phyloP scores from a whole-genome alignment of 2,113 vertebrate genomes.

The Entelurus aequoreus region DNA sequence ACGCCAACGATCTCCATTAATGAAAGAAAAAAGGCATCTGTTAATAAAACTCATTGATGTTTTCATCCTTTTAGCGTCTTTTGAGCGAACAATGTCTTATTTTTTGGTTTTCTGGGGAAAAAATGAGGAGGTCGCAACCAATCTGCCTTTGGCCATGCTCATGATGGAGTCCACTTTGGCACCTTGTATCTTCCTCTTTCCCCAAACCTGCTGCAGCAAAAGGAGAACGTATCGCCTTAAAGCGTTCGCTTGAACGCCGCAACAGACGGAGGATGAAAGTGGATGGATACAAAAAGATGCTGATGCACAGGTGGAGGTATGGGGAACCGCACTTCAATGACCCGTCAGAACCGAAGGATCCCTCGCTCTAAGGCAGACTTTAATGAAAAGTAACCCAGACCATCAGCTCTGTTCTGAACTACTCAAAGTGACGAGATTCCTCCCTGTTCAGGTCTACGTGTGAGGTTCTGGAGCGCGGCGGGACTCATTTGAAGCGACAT shows the following conservation, averaged over 20 bases:
- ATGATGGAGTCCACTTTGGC: constrained; percentile 23
- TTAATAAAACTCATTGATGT: not conserved
- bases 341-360: not conserved
- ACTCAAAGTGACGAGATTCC: not conserved
- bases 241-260: not conserved
- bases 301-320: constrained; percentile 37
- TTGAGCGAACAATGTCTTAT: not conserved
- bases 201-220: constrained; percentile 4
- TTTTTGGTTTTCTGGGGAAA: not conserved
- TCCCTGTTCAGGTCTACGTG: not conserved
- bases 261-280: constrained; percentile 41
- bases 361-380: not conserved
- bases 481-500: not conserved
- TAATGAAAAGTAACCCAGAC: not conserved
- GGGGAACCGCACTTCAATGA: constrained; percentile 65
- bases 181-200: constrained; percentile 53
- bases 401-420: too few species aligned
- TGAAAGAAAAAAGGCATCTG: not conserved
- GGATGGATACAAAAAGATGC: constrained; percentile 48
- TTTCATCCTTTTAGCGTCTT: not conserved
- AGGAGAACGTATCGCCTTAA: not conserved
- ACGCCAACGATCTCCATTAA: not conserved
- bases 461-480: not conserved
- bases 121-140: constrained; percentile 25
- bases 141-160: constrained; percentile 57